A percentile compares a stretch with the other conserved stretches of the same genome.
These are phyloP conservation scores for Morpho helenor DNA, from an alignment of 2,888 invertebrate genomes.

Conservation along the genomic window DNA sequence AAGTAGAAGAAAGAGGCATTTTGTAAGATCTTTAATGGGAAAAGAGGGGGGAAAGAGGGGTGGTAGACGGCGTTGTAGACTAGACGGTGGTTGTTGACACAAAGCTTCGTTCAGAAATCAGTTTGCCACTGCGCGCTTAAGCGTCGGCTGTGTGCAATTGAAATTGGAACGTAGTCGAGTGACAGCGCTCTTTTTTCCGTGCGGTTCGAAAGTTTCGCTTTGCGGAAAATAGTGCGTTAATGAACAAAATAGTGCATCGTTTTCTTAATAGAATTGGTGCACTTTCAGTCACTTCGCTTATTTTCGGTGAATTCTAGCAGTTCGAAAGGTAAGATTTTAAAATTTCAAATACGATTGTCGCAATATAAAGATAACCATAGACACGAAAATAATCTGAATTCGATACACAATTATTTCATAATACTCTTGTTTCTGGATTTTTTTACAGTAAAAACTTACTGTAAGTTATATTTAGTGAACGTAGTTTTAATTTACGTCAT, in stretches of 20 bases:
- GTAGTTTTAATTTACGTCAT: too few relatives aligned
- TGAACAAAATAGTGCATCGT: slow-evolving; percentile 36
- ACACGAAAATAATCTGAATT: neutral
- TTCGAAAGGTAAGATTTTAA: slow-evolving; percentile 27
- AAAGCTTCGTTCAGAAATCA: slow-evolving; percentile 33
- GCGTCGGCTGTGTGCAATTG: slow-evolving; percentile 50
- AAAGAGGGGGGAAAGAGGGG: neutral
- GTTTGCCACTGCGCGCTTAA: slow-evolving; percentile 58
- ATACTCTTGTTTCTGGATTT: neutral
- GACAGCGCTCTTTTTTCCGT: slow-evolving; percentile 41
- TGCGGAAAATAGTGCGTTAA: slow-evolving; percentile 36
- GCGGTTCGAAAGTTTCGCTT: slow-evolving; percentile 35
- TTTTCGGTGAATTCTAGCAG: slow-evolving; percentile 19
- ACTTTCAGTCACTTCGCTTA: slow-evolving; percentile 20
- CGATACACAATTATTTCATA: neutral
- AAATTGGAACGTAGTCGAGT: slow-evolving; percentile 40
- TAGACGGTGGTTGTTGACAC: neutral
- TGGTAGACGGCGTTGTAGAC: slow-evolving; percentile 9
- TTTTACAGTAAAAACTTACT: neutral
- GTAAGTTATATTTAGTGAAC: neutral
- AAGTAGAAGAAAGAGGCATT: too few relatives aligned
- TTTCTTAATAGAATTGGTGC: slow-evolving; percentile 31
- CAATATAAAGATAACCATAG: neutral
- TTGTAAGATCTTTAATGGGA: too few relatives aligned
- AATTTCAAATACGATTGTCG: neutral